Percentiles rank a stretch among this genome's conserved stretches.
Evolutionary conservation across 2,797 vertebrate genomes (phyloP).

Genomic region (Karalla daura): DNA sequence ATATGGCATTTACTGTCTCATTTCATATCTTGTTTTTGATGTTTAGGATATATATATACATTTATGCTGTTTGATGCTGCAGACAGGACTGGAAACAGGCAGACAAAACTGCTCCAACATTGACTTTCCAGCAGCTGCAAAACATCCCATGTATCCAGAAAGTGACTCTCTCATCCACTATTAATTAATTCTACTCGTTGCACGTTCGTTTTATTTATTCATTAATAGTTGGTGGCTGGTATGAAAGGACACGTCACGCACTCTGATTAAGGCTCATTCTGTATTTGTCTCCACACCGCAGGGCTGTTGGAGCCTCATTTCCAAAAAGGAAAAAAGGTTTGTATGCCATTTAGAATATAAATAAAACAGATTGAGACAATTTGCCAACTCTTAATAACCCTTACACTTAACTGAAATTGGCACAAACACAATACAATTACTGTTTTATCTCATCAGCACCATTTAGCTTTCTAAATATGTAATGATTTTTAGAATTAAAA

Average conservation of each 20-base stretch:
- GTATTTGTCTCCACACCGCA: neutral
- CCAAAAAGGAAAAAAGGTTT: too few relatives aligned
- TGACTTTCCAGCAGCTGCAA: neutral
- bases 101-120: neutral
- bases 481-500: too few relatives aligned
- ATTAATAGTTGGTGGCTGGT: constrained; percentile 5
- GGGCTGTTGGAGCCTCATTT: neutral
- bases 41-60: too few relatives aligned
- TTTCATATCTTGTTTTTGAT: neutral
- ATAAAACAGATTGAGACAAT: neutral
- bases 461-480: too few relatives aligned
- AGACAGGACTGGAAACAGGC: neutral
- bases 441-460: too few relatives aligned
- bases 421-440: too few relatives aligned
- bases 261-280: neutral
- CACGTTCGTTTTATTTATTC: constrained; percentile 3
- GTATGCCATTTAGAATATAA: too few relatives aligned
- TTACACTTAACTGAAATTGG: too few relatives aligned
- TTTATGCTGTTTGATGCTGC: neutral
- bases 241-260: neutral
- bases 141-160: neutral
- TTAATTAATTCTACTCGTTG: neutral
- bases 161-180: constrained; percentile 7
- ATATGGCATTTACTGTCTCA: neutral
- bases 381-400: too few relatives aligned